Base-by-base conservation (phyloP, 2,888 invertebrate species). In the Drosophila yooni region DNA sequence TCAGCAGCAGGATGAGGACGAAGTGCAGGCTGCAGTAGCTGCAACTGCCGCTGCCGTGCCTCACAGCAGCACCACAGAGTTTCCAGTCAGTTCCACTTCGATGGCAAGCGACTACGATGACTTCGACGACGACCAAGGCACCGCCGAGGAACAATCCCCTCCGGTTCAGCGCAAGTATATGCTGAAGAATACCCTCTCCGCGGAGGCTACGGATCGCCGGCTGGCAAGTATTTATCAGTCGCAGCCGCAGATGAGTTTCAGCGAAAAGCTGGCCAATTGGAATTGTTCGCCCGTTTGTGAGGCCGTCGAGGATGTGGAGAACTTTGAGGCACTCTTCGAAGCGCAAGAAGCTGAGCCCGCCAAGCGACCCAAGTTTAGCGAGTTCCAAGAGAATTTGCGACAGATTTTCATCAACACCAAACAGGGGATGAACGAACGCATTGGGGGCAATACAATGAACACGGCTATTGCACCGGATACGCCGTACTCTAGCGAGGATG, bases 51-150 rank as follows among this genome's bases (percentile, higher is more conserved):
- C 34, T 61, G 64, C 29, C 63, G 59, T 57, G 21, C 53, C 60
- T 2, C 86, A 79, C 25, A 92, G 92, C n/a, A 91, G 92, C 34
- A 92, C 92, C 7, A 93, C 92, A 38, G 92, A 93, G 52, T 92
- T 93, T 73, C 92, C 92, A 8, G 91, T 92, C 0, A 93, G 92
- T 38, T 92, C 92, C 5, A 91, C 92, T 0, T 93, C 92, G 1
- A 91, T 90, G 77, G 88, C 89, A 3, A 74, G 92, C n/a, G 82
- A 82, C 31, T 76, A 81, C 21, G 88, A 88, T 48, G 88, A 87
- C 29, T 88, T 56, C 10, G 90, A 86, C 6, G 89, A 79, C 33
- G 90, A 86, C 1, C 56, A 80, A 31, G 80, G 68, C 27, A 86
- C 75, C n/a, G 58, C 61, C 3, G 74, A 76, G 4, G 72, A 79